phyloP scores from a whole-genome alignment of 2,888 invertebrate genomes.

The Leptinotarsa rubiginosa region DNA sequence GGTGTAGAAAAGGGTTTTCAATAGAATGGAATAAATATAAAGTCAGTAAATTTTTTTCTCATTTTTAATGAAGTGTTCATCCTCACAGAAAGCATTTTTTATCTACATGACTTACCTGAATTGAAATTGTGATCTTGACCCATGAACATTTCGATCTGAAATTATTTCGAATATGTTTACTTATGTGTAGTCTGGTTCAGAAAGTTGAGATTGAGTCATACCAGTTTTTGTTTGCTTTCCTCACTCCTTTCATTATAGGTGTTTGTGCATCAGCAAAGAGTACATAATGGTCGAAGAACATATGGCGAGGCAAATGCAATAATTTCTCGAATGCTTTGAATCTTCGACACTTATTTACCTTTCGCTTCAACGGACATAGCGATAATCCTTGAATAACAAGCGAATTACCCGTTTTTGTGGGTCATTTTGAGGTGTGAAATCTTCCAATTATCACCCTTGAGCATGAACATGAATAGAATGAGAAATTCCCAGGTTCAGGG shows the following conservation, averaged over 20 bases:
- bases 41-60: too few relatives aligned
- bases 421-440: constrained; percentile 27
- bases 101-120: too few relatives aligned
- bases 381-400: constrained; percentile 37
- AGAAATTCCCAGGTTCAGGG: constrained; percentile 32
- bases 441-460: constrained; percentile 31
- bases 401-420: constrained; percentile 22
- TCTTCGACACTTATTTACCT: constrained; percentile 24
- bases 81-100: too few relatives aligned
- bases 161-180: not conserved
- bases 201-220: constrained; percentile 25
- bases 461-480: constrained; percentile 31
- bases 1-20: too few relatives aligned
- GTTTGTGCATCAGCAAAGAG: constrained; percentile 24
- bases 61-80: too few relatives aligned
- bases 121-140: too few relatives aligned
- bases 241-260: constrained; percentile 23
- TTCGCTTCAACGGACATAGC: constrained; percentile 28
- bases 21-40: too few relatives aligned
- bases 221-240: constrained; percentile 26
- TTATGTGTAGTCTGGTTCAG: not conserved
- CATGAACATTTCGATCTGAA: not conserved
- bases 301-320: constrained; percentile 16
- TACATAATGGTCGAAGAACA: constrained; percentile 14
- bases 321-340: constrained; percentile 9